Conservation (phyloP, 2,113 vertebrate species). For the Meles meles region DNA sequence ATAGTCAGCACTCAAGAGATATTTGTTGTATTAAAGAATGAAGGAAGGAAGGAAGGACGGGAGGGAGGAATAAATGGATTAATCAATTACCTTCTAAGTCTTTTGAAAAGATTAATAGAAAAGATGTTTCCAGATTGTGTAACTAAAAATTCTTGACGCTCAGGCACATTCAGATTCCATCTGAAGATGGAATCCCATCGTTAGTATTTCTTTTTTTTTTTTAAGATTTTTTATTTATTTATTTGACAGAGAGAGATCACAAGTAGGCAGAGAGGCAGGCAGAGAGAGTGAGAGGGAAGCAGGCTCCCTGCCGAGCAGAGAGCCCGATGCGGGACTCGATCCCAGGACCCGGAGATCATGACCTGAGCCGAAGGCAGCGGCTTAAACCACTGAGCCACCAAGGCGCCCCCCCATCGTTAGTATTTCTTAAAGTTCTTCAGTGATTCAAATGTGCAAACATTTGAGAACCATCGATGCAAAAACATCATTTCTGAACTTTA, state of each 20-base stretch:
- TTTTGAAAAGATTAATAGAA: not conserved
- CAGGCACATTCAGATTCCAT: not conserved
- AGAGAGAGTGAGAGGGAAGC: too few relatives aligned
- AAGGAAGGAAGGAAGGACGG: not conserved
- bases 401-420: not conserved
- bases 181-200: not conserved
- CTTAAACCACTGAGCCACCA: too few relatives aligned
- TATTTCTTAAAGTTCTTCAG: not conserved
- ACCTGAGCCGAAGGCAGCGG: too few relatives aligned
- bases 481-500: not conserved
- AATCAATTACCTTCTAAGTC: not conserved
- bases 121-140: not conserved
- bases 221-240: too few relatives aligned
- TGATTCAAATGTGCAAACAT: not conserved
- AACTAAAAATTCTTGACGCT: not conserved
- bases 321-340: too few relatives aligned
- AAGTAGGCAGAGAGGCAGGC: too few relatives aligned
- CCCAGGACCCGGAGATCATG: too few relatives aligned
- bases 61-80: not conserved
- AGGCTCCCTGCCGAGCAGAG: too few relatives aligned
- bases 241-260: too few relatives aligned
- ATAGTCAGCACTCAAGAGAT: not conserved
- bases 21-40: not conserved
- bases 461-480: not conserved
- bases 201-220: not conserved